phyloP scores from a whole-genome alignment of 2,888 invertebrate genomes.

The Galeopsomyia nigrocyanea region DNA sequence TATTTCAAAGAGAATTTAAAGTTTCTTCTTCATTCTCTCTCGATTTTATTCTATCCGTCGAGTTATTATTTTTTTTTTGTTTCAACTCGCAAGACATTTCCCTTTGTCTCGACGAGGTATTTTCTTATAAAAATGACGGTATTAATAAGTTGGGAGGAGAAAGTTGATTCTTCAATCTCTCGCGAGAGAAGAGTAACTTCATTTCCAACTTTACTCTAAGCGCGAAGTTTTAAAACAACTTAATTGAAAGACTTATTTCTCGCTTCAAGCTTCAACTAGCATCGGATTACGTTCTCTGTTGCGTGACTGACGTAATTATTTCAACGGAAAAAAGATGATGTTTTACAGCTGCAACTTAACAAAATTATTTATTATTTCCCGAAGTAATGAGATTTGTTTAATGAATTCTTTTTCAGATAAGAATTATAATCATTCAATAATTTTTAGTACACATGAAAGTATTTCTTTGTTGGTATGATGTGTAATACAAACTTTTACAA shows the following conservation, averaged over 20 bases:
- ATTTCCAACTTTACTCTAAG: too few relatives aligned
- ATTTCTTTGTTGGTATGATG: too few relatives aligned
- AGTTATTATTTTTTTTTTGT: background rate
- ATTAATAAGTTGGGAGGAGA: conserved; percentile 9
- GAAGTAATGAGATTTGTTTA: too few relatives aligned
- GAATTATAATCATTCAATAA: too few relatives aligned
- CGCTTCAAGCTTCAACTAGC: too few relatives aligned
- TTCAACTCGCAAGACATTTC: background rate
- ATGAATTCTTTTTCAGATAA: too few relatives aligned
- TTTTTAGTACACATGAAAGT: too few relatives aligned
- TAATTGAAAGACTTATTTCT: too few relatives aligned
- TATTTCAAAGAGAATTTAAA: conserved; percentile 45
- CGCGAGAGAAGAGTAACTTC: too few relatives aligned
- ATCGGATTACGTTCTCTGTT: too few relatives aligned
- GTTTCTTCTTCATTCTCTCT: conserved; percentile 37
- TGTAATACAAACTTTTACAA: too few relatives aligned
- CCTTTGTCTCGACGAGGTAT: conserved; percentile 18
- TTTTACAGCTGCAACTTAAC: background rate
- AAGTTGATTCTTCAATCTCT: conserved; percentile 21
- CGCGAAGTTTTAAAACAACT: too few relatives aligned
- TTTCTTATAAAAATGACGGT: conserved; percentile 9
- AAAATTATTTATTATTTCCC: background rate
- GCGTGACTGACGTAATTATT: background rate
- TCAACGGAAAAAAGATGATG: background rate
- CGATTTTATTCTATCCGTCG: conserved; percentile 21